Base-by-base conservation (phyloP, 2,797 vertebrate species). In the Mus caroli region DNA sequence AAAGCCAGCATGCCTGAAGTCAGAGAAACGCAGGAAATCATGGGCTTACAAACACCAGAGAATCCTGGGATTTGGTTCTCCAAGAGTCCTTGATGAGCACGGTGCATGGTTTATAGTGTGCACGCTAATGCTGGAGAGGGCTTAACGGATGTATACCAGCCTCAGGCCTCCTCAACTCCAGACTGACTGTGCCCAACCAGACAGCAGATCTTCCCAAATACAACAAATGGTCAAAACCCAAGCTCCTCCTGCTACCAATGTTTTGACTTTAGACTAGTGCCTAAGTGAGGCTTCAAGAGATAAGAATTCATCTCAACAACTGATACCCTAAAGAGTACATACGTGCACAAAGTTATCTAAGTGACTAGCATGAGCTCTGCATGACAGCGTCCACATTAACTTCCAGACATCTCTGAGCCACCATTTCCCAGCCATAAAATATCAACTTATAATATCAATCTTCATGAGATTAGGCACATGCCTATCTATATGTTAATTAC, bases 301-400 rank as follows among this genome's bases (percentile, higher is more conserved):
- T n/a, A 54, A 22, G 46, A 84, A 90, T 73, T n/a, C 43, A 43
- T 60, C 43, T 96, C 46, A 88, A 62, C 40, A 87, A 56, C 43
- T 31, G 56, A 62, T 17, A 76, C 40, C 37, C 15, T 4, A 15
- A 88, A 58, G 31, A 75, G 62, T 10, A 6, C 0, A 1, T 17
- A 62, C 34, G 64, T 83, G 46, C n/a, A 75, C 6, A 84, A 85
- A 46, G 56, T 37, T 37, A 73, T 76, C n/a, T 22, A 60, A 67
- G 14, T 88, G 34, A 62, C 11, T 15, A 77, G 80, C 52, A 24
- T n/a, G 19, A 43, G 58, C 46, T 37, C 46, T 82, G 17, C 14
- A 83, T 40, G 82, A 69, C 31, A 93, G 52, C 58, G 20, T 92
- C 50, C 52, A 88, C 58, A 84, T 56, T 87, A 77, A 64, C 28